phyloP scores from a whole-genome alignment of 92 coral and sea anemone species.

The Zoanthus sociatus region DNA sequence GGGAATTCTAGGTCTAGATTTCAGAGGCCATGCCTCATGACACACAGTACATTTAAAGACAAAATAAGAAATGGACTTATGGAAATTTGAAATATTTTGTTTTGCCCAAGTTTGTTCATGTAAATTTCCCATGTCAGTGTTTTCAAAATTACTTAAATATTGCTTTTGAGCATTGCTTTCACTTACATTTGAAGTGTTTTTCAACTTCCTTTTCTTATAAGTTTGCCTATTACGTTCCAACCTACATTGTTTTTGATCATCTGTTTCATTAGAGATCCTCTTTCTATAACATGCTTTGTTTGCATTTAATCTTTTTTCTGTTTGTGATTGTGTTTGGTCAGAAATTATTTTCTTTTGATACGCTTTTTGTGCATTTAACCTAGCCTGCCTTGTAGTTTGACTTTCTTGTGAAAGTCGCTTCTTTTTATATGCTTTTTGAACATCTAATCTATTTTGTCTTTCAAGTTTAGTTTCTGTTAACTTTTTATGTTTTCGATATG shows the following conservation, averaged over 20 bases:
- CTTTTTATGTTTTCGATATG: background rate
- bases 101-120: background rate
- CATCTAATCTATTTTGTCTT: no score
- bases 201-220: no score
- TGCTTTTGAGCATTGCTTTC: background rate
- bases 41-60: background rate
- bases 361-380: no score
- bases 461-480: background rate
- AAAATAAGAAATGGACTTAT: background rate
- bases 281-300: background rate
- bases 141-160: background rate
- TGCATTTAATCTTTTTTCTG: background rate
- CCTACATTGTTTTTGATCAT: background rate
- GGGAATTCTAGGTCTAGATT: background rate
- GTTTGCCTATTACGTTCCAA: no score
- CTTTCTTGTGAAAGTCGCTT: no score
- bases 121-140: background rate
- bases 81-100: background rate
- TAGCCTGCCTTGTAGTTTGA: no score
- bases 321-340: background rate
- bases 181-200: no score
- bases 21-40: background rate
- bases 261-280: background rate
- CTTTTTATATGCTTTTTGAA: no score
- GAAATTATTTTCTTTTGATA: no score